Evolutionary conservation across 2,888 invertebrate species (phyloP).

Genomic region (Sycophila texana): DNA sequence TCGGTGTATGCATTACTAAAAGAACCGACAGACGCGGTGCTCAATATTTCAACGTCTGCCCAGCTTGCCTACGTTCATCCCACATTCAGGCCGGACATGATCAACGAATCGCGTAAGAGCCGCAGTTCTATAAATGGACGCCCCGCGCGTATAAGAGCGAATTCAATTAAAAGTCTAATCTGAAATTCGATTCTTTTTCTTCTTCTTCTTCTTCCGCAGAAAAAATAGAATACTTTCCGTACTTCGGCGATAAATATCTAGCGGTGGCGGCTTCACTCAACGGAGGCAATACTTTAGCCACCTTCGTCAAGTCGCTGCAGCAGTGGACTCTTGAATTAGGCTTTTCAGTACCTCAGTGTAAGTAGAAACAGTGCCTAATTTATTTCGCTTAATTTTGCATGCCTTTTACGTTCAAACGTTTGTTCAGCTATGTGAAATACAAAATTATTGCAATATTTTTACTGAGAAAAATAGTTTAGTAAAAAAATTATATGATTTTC

Average conservation of each 20-base stretch:
- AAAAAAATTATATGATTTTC: no score
- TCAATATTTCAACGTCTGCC: constrained; percentile 92
- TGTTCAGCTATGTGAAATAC: no score
- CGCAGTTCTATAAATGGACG: background rate
- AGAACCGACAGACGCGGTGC: constrained; percentile 81
- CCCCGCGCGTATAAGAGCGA: no score
- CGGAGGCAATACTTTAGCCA: constrained; percentile 87
- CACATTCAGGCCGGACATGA: constrained; percentile 77
- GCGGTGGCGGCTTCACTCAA: constrained; percentile 92
- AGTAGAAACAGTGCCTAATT: constrained; percentile 57
- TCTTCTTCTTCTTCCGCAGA: constrained; percentile 38
- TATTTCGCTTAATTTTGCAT: no score
- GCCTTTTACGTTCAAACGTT: no score
- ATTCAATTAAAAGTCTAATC: no score
- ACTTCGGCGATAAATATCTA: constrained; percentile 85
- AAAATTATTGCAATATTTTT: no score
- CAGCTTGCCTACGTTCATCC: constrained; percentile 87
- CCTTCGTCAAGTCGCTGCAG: constrained; percentile 87
- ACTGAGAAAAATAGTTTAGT: no score
- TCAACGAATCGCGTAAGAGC: constrained; percentile 62
- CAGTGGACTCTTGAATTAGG: constrained; percentile 89
- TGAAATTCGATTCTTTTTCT: no score
- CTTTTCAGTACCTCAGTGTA: constrained; percentile 84
- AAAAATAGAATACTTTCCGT: constrained; percentile 84
- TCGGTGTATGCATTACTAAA: constrained; percentile 87